phyloP scores from a whole-genome alignment of 1,140 invertebrate species.

The Drosophila pallidifrons region DNA sequence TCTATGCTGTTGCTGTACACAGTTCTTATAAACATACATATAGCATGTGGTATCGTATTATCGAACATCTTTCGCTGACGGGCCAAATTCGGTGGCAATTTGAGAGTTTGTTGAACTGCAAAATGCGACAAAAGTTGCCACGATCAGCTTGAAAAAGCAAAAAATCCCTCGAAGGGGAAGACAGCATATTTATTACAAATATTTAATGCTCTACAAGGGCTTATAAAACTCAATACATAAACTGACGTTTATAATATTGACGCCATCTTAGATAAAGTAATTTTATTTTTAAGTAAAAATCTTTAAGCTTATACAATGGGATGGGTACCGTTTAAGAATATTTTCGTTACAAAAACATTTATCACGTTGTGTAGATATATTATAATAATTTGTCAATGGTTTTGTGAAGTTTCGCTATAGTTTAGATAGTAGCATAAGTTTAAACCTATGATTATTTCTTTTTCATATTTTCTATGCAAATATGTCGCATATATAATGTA shows the following conservation, averaged over 20 bases:
- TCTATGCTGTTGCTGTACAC: background rate
- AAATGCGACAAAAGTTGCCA: conserved; percentile 43
- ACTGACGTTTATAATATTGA: background rate
- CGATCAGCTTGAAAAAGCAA: conserved; percentile 44
- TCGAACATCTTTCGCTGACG: conserved; percentile 26
- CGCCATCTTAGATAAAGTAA: too few species aligned
- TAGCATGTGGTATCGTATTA: conserved; percentile 1
- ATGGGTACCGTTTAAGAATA: too few species aligned
- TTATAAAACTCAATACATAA: background rate
- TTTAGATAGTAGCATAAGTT: too few species aligned
- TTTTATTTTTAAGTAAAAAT: too few species aligned
- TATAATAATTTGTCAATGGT: too few species aligned
- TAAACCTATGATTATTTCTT: too few species aligned
- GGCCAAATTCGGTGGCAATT: conserved; percentile 48
- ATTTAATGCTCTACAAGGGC: conserved; percentile 6
- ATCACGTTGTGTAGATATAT: too few species aligned
- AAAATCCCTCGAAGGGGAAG: background rate
- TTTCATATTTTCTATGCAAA: too few species aligned
- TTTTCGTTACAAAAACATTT: too few species aligned
- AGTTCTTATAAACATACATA: conserved; percentile 1
- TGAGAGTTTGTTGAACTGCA: conserved; percentile 76
- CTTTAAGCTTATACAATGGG: too few species aligned
- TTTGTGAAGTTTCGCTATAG: too few species aligned
- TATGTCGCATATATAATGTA: too few species aligned
- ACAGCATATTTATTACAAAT: background rate